These are phyloP conservation scores for Sipha maydis DNA, from an alignment of 2,888 invertebrate genomes.

Conservation along the genomic window DNA sequence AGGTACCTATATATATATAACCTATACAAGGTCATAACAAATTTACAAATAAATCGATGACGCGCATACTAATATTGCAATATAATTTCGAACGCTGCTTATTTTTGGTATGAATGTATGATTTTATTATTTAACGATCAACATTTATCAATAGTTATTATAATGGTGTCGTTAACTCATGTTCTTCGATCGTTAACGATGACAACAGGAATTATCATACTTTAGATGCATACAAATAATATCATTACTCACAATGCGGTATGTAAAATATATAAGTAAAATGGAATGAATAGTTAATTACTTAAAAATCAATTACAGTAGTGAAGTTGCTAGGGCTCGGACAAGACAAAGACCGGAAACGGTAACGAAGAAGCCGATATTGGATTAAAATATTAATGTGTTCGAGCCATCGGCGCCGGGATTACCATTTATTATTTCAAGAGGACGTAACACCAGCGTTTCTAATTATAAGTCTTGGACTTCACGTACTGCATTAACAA, in stretches of 20 bases:
- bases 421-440: not conserved
- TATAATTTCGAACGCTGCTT: not conserved
- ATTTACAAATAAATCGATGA: no score
- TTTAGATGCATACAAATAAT: not conserved
- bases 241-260: not conserved
- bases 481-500: no score
- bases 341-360: not conserved
- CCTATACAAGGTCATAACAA: no score
- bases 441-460: not conserved
- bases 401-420: not conserved
- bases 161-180: not conserved
- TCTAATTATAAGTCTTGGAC: no score
- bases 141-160: not conserved
- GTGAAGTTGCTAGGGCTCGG: not conserved
- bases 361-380: not conserved
- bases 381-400: not conserved
- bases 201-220: not conserved
- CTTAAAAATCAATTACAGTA: not conserved
- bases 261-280: not conserved
- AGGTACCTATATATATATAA: no score
- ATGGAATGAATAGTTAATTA: no score
- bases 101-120: not conserved
- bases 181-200: not conserved
- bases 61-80: not conserved
- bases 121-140: not conserved